These are phyloP conservation scores for Ectemnius cavifrons DNA, from an alignment of 2,888 invertebrate species.

Conservation along the genomic window DNA sequence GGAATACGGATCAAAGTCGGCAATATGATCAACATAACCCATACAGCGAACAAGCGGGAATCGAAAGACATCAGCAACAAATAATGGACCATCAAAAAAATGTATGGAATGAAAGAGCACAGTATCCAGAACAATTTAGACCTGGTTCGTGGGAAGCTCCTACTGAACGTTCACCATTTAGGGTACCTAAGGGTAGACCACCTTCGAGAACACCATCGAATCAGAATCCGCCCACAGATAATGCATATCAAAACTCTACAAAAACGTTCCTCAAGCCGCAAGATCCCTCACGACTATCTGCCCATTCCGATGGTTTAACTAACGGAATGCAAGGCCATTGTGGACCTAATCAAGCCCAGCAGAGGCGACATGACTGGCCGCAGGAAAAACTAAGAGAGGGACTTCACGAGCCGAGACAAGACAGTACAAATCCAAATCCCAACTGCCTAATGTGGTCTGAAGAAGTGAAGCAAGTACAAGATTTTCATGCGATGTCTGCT, in stretches of 20 bases:
- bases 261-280: constrained; percentile 83
- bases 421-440: constrained; percentile 61
- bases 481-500: constrained; percentile 70
- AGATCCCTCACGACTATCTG: constrained; percentile 80
- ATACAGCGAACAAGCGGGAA: constrained; percentile 41
- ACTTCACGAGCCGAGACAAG: constrained; percentile 67
- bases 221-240: constrained; percentile 78
- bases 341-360: constrained; percentile 48
- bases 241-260: constrained; percentile 76
- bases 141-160: constrained; percentile 65
- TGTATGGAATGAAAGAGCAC: constrained; percentile 55
- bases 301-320: constrained; percentile 59
- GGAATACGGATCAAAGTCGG: constrained; percentile 58
- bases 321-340: constrained; percentile 52
- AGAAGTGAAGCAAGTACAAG: constrained; percentile 74
- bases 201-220: constrained; percentile 81
- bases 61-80: constrained; percentile 52
- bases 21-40: constrained; percentile 44
- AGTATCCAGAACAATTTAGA: constrained; percentile 54
- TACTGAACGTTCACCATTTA: constrained; percentile 80
- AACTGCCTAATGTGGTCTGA: constrained; percentile 69
- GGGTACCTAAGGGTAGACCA: constrained; percentile 83
- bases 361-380: constrained; percentile 65
- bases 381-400: constrained; percentile 69
- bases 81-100: constrained; percentile 55